Conservation (phyloP, 2,888 invertebrate species). For the Chrysodeixis includens region DNA sequence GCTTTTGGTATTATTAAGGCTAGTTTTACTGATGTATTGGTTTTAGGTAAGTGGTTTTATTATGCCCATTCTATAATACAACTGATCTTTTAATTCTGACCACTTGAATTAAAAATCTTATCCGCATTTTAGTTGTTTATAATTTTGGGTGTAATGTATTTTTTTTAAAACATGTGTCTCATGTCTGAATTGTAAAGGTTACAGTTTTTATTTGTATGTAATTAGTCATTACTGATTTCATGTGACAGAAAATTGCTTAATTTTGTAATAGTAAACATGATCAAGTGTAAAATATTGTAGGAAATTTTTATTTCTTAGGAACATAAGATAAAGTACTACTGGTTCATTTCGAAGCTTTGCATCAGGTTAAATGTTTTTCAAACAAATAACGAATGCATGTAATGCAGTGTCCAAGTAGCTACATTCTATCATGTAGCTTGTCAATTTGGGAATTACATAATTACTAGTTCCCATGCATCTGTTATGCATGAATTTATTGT, state of each 20-base stretch:
- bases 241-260: conserved; percentile 69
- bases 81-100: conserved; percentile 49
- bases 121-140: conserved; percentile 65
- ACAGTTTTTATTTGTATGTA: conserved; percentile 67
- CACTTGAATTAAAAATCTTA: conserved; percentile 36
- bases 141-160: conserved; percentile 67
- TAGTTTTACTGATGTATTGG: conserved; percentile 77
- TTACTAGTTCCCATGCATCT: conserved; percentile 73
- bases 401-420: conserved; percentile 62
- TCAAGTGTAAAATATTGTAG: conserved; percentile 87
- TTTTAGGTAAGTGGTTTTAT: conserved; percentile 72
- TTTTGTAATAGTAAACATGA: conserved; percentile 76
- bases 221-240: conserved; percentile 66
- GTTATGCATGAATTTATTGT: conserved; percentile 79
- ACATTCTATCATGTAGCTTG: conserved; percentile 64
- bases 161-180: conserved; percentile 67
- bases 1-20: conserved; percentile 84
- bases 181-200: conserved; percentile 68
- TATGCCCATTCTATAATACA: conserved; percentile 71
- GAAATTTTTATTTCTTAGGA: conserved; percentile 85
- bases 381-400: conserved; percentile 66
- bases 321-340: conserved; percentile 86
- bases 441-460: conserved; percentile 62
- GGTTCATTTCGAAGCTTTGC: conserved; percentile 81
- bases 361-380: conserved; percentile 69